phyloP scores from a whole-genome alignment of 2,888 invertebrate species.

The Myopa testacea region DNA sequence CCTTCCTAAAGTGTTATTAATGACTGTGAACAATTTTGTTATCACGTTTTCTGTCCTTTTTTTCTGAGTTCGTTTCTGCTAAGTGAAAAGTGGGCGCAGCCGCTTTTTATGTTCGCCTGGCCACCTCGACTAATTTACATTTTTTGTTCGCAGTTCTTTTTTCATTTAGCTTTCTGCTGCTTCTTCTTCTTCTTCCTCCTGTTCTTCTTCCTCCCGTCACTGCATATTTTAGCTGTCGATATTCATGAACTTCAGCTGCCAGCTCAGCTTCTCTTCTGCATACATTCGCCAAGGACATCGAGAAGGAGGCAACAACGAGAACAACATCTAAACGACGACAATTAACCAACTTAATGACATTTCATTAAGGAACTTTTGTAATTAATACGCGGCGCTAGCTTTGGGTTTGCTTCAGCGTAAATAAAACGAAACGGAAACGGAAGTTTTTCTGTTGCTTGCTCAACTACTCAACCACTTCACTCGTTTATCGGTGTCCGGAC shows the following conservation, averaged over 20 bases:
- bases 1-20: constrained; percentile 23
- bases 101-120: constrained; percentile 2
- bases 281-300: constrained; percentile 18
- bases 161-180: neutral
- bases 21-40: constrained; percentile 26
- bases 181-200: neutral
- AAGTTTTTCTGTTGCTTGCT: constrained; percentile 15
- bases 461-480: no score
- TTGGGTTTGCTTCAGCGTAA: constrained; percentile 5
- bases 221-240: constrained; percentile 24
- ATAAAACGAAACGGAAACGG: constrained; percentile 9
- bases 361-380: constrained; percentile 50
- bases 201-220: neutral
- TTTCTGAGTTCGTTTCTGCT: constrained; percentile 1
- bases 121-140: constrained; percentile 35
- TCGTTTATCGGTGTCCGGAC: no score
- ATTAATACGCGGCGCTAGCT: constrained; percentile 47
- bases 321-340: constrained; percentile 50
- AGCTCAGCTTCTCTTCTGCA: constrained; percentile 11
- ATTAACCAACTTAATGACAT: constrained; percentile 57
- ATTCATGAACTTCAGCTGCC: constrained; percentile 21
- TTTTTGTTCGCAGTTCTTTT: constrained; percentile 20
- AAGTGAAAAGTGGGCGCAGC: constrained; percentile 19
- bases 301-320: neutral
- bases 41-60: constrained; percentile 14